Base-by-base conservation (phyloP, 2,888 invertebrate genomes). In the Drosophila nr. fundita region DNA sequence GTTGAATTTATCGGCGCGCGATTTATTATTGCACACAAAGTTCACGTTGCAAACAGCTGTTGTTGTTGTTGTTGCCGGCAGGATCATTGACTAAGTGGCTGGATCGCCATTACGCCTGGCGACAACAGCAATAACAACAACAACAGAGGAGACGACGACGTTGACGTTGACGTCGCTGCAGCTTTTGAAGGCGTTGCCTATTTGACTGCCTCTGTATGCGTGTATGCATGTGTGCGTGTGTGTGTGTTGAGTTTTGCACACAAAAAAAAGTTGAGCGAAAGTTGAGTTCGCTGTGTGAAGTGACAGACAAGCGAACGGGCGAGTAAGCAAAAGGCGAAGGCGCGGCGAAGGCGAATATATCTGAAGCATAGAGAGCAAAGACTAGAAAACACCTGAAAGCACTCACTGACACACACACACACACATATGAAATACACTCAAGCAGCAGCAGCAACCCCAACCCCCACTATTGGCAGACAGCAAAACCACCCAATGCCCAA, bases 131-230 rank as follows among this genome's bases (percentile, higher is more conserved):
- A 54, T n/a, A 21, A 38, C 42, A 45, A 32, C 8, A 21, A 32
- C 32, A 50, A 30, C 36, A 15, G 15, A 36, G 36, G 45, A 21
- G 45, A 45, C 57, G 24, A 55, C 50, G 42, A 40, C 68, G 45
- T 45, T 21, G 48, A 59, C 73, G 42, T 45, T 74, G 58, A 65
- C 66, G 58, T 76, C 76, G 80, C 77, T 72, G 78, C 68, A 82
- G 78, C 83, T 87, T 90, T 91, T 83, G 91, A 91, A 91, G 91
- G 91, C 91, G 91, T 91, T 91, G 87, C 91, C 91, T 89, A 90
- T 87, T 87, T 79, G 78, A 45, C 65, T 76, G 69, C 13, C 65
- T 38, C 13, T 62, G 71, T 76, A 10, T 79, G 71, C 34, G 77
- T 64, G 68, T 58, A 67, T 52, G 59, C 61, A 40, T 53, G 62